phyloP scores from a whole-genome alignment of 2,888 invertebrate genomes.

The Leptinotarsa peninsularis region DNA sequence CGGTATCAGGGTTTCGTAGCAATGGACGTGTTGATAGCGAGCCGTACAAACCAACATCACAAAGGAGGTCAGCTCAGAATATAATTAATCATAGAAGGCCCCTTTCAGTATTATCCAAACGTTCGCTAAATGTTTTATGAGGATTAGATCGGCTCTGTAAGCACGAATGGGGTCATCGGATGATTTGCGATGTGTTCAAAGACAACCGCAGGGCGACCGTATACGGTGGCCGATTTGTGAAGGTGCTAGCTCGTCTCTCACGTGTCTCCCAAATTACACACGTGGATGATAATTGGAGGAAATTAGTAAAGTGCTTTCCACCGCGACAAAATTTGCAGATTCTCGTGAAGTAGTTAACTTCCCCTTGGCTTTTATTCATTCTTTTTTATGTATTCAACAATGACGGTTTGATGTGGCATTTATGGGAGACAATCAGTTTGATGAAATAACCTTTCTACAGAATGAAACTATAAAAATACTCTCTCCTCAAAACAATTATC shows the following conservation, averaged over 20 bases:
- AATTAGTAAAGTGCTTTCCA: background rate
- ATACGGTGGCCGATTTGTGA: background rate
- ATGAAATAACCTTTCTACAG: too few species aligned
- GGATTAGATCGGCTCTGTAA: conserved; percentile 8
- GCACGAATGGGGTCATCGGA: background rate
- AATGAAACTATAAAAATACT: too few species aligned
- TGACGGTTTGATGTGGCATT: too few species aligned
- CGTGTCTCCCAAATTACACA: background rate
- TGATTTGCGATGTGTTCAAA: conserved; percentile 10
- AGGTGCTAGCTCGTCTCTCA: background rate
- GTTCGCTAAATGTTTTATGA: conserved; percentile 14
- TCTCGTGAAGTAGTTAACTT: too few species aligned
- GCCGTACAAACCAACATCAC: background rate
- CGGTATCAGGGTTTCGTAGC: background rate
- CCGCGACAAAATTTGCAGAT: too few species aligned
- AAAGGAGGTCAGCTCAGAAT: background rate
- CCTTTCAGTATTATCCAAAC: conserved; percentile 4
- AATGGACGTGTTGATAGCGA: background rate
- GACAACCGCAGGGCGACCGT: conserved; percentile 7
- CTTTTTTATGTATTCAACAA: too few species aligned
- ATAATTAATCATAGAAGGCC: conserved; percentile 4
- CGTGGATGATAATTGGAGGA: background rate
- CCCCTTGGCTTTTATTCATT: too few species aligned
- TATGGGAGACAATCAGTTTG: too few species aligned
- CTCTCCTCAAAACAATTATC: too few species aligned